These are phyloP conservation scores for Apodemia hepburni DNA, from an alignment of 2,888 invertebrate species.

Conservation along the genomic window DNA sequence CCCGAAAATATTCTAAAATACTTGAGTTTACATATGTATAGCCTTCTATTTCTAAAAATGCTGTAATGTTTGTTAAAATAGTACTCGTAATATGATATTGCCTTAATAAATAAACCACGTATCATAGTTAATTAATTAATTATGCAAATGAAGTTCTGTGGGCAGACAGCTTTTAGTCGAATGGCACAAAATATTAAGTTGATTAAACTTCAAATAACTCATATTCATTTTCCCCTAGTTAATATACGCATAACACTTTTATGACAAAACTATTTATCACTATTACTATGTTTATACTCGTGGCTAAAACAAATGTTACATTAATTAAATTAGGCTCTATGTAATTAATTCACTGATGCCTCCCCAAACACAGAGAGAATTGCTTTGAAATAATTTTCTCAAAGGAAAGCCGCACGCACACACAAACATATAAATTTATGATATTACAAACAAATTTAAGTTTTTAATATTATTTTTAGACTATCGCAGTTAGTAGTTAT, in stretches of 20 bases:
- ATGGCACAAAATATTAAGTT: conserved; percentile 1
- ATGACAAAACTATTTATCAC: conserved; percentile 8
- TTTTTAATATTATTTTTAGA: too few relatives aligned
- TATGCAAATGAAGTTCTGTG: background rate
- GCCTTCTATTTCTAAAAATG: too few relatives aligned
- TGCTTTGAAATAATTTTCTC: background rate
- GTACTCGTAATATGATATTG: too few relatives aligned
- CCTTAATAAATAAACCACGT: too few relatives aligned
- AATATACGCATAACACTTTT: conserved; percentile 7
- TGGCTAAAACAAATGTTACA: background rate
- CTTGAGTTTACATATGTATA: too few relatives aligned
- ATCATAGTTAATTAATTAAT: background rate
- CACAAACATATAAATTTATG: background rate
- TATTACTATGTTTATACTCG: conserved; percentile 1
- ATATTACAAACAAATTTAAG: background rate
- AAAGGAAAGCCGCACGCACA: background rate
- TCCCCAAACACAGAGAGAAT: background rate
- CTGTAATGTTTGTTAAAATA: too few relatives aligned
- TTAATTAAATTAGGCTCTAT: conserved; percentile 2
- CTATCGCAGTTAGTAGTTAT: too few relatives aligned
- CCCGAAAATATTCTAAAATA: too few relatives aligned
- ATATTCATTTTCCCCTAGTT: conserved; percentile 4
- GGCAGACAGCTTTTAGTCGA: conserved; percentile 6
- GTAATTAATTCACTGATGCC: background rate
- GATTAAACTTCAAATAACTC: conserved; percentile 5